Evolutionary conservation across 2,888 invertebrate genomes (phyloP).

Genomic region (Chironomus tentans): DNA sequence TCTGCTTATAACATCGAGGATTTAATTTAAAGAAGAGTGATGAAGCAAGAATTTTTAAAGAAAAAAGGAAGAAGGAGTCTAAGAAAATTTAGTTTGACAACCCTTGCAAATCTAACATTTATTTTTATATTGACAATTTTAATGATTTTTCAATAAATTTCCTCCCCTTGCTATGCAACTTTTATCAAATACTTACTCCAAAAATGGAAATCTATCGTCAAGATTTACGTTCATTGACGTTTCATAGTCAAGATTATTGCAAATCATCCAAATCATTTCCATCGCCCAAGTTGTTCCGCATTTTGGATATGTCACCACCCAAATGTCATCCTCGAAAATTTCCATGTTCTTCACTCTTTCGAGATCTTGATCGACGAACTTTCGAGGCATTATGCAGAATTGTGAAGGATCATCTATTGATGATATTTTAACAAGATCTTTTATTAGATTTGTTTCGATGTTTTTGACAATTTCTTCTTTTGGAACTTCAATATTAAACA

Average conservation of each 20-base stretch:
- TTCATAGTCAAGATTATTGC: conserved; percentile 1
- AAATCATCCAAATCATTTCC: neutral
- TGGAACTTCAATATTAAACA: too few species aligned
- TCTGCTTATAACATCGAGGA: too few species aligned
- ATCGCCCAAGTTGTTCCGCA: conserved; percentile 1
- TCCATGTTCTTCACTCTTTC: conserved; percentile 28
- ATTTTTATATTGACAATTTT: neutral
- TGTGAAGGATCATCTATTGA: neutral
- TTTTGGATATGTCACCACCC: conserved; percentile 28
- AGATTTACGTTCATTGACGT: neutral
- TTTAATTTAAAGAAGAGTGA: too few species aligned
- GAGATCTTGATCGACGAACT: neutral
- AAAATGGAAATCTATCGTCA: neutral
- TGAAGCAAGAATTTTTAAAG: too few species aligned
- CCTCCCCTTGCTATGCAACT: too few species aligned
- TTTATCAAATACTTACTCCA: neutral
- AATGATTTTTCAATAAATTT: too few species aligned
- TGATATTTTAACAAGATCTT: too few species aligned
- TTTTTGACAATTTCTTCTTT: too few species aligned
- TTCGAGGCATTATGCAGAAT: neutral
- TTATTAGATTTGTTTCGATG: too few species aligned
- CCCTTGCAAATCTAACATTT: neutral
- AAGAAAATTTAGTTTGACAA: too few species aligned
- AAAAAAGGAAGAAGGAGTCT: too few species aligned
- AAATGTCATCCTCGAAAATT: conserved; percentile 30